Conservation (phyloP, 2,113 vertebrate species). For the Himantopus leucocephalus region DNA sequence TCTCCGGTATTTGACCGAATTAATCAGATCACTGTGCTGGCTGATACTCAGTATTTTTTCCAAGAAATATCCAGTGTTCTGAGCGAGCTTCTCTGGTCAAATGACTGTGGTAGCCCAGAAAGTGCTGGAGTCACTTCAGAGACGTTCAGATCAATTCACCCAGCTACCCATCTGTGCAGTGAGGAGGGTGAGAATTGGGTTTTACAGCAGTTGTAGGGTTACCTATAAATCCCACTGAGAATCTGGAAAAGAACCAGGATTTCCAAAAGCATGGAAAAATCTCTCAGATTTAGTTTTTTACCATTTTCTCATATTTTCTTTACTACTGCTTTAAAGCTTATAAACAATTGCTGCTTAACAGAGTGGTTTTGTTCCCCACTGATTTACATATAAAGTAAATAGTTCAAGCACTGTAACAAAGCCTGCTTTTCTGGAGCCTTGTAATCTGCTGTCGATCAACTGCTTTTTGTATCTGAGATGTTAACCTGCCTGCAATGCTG, state of each 20-base stretch:
- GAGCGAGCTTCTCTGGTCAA: neutral
- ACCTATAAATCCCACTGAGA: neutral
- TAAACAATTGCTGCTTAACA: neutral
- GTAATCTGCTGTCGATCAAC: neutral
- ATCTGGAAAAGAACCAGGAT: neutral
- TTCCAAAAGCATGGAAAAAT: neutral
- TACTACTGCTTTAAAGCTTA: neutral
- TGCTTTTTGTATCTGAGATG: neutral
- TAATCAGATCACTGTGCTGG: neutral
- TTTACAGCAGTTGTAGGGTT: neutral
- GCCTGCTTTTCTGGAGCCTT: neutral
- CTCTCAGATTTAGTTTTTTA: neutral
- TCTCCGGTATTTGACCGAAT: neutral
- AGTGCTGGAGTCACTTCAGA: neutral
- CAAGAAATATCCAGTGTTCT: neutral
- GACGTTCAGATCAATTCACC: neutral
- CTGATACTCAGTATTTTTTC: neutral
- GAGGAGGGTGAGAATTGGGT: neutral
- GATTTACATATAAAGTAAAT: neutral
- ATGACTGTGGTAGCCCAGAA: neutral
- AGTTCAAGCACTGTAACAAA: neutral
- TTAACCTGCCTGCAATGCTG: neutral
- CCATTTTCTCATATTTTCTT: neutral
- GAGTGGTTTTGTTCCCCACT: neutral
- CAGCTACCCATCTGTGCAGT: neutral